A percentile compares a stretch with the other conserved stretches of the same genome.
Conservation (phyloP, 2,888 invertebrate genomes). For the Lapara coniferarum region DNA sequence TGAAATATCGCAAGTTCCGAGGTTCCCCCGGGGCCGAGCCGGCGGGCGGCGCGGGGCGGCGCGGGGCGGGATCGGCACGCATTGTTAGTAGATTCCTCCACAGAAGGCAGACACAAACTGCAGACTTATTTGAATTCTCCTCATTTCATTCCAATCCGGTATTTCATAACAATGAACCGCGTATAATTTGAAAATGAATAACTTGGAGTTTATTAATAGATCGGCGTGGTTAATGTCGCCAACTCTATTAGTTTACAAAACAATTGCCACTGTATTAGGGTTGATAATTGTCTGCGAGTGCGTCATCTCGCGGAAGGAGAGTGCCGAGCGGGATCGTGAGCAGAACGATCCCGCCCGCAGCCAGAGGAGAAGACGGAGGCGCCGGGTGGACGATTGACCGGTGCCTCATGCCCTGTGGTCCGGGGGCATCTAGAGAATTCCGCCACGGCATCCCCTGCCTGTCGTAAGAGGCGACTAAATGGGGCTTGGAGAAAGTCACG, state of each 20-base stretch:
- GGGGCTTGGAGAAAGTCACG: too few relatives aligned
- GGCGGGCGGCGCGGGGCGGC: slow-evolving; percentile 1
- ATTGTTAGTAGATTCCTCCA: slow-evolving; percentile 69
- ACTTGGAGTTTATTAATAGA: slow-evolving; percentile 38
- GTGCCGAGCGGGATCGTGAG: too few relatives aligned
- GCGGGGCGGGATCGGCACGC: slow-evolving; percentile 47
- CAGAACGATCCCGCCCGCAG: too few relatives aligned
- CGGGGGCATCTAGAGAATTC: too few relatives aligned
- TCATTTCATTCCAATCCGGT: slow-evolving; percentile 61
- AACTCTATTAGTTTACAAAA: slow-evolving; percentile 15
- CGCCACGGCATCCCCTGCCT: too few relatives aligned
- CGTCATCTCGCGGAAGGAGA: too few relatives aligned
- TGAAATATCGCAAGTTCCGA: slow-evolving; percentile 55
- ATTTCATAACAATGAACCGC: slow-evolving; percentile 64
- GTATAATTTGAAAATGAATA: slow-evolving; percentile 54
- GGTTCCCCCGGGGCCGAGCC: slow-evolving; percentile 39
- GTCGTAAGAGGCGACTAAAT: too few relatives aligned
- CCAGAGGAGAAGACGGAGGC: too few relatives aligned
- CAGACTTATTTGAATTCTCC: slow-evolving; percentile 74
- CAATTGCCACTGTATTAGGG: slow-evolving; percentile 1
- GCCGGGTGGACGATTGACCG: too few relatives aligned
- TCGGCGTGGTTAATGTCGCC: slow-evolving; percentile 33
- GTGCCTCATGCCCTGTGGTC: too few relatives aligned
- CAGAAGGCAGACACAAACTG: slow-evolving; percentile 67
- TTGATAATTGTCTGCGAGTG: too few relatives aligned